Conservation (phyloP, 92 coral and sea anemone genomes). For the Epizoanthus ramosus region DNA sequence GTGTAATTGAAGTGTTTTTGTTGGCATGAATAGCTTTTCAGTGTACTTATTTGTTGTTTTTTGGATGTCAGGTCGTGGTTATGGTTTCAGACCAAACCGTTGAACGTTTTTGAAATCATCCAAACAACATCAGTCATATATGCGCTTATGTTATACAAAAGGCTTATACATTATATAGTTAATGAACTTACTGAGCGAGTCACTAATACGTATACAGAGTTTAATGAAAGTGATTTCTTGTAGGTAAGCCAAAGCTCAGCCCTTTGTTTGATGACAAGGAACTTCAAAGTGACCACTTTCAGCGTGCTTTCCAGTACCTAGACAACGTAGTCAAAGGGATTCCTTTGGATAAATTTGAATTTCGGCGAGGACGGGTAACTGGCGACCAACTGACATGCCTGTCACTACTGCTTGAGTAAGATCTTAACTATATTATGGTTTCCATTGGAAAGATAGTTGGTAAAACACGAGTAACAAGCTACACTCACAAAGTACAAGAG, state of each 20-base stretch:
- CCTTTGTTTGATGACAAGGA: constrained; percentile 67
- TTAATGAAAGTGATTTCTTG: background rate
- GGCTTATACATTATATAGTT: background rate
- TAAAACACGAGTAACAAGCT: constrained; percentile 6
- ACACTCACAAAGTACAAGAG: background rate
- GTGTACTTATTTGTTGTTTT: no score
- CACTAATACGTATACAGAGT: no score
- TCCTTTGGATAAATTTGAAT: constrained; percentile 64
- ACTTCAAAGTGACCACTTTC: constrained; percentile 69
- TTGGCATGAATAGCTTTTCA: no score
- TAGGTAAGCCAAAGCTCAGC: constrained; percentile 1
- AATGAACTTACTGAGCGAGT: no score
- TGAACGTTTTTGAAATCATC: no score
- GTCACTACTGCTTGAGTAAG: constrained; percentile 56
- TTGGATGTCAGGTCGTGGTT: no score
- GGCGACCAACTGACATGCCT: constrained; percentile 58
- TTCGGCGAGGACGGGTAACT: constrained; percentile 36
- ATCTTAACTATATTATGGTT: background rate
- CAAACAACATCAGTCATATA: background rate
- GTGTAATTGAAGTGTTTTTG: no score
- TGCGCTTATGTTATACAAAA: background rate
- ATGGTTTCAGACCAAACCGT: no score
- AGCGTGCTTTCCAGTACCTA: constrained; percentile 83
- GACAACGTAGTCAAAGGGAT: constrained; percentile 46
- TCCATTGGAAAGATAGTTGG: background rate